phyloP scores from a whole-genome alignment of 2,797 vertebrate species.

The Oreochromis grahami region DNA sequence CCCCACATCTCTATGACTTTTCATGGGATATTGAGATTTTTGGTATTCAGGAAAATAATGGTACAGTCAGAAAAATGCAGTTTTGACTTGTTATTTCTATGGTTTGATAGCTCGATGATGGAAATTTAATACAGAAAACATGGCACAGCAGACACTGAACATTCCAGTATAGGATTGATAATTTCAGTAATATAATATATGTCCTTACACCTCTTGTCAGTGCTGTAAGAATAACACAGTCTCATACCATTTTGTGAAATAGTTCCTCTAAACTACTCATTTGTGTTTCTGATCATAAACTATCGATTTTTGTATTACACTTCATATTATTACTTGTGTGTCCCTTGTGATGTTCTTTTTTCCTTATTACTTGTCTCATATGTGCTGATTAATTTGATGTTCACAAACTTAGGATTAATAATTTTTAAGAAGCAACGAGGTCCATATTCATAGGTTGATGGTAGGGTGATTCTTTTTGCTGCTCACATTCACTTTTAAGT shows the following conservation, averaged over 20 bases:
- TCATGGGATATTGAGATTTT: not conserved
- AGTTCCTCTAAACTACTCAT: not conserved
- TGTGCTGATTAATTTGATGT: not conserved
- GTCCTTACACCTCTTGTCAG: not conserved
- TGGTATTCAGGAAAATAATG: not conserved
- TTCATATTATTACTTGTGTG: not conserved
- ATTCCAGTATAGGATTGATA: not conserved
- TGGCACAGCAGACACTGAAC: not conserved
- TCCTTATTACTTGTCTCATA: not conserved
- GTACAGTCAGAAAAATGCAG: not conserved
- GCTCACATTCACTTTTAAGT: not conserved
- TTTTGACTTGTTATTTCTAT: not conserved
- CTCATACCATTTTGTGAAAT: not conserved
- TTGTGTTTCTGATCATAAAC: not conserved
- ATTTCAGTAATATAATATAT: fast-evolving
- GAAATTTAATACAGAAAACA: not conserved
- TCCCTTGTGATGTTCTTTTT: not conserved
- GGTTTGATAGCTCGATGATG: not conserved
- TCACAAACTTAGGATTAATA: not conserved
- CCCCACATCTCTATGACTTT: not conserved
- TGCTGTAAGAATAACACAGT: not conserved
- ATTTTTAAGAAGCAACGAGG: not conserved
- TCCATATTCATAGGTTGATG: not conserved
- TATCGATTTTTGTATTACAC: not conserved
- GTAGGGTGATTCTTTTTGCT: not conserved